Percentiles rank a stretch among this genome's conserved stretches.
These are phyloP conservation scores for Lepilemur ruficaudatus DNA, from an alignment of 2,797 vertebrate species.

Conservation along the genomic window DNA sequence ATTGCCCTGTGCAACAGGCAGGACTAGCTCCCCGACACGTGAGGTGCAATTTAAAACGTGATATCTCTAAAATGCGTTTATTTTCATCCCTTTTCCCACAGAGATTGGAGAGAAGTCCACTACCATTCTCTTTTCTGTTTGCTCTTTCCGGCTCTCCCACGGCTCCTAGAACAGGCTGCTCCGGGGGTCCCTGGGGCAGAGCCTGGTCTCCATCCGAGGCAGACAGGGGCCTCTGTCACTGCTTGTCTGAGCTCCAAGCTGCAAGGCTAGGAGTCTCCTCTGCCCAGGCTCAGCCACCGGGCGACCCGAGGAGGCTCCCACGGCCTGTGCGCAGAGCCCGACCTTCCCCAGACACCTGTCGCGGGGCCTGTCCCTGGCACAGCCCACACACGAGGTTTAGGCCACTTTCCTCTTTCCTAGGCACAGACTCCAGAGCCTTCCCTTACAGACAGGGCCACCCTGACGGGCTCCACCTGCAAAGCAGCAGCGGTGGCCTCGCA, in stretches of 20 bases:
- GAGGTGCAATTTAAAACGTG: background rate
- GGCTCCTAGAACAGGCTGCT: background rate
- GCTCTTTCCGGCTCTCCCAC: background rate
- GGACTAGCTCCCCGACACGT: fast-evolving
- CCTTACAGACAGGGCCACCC: background rate
- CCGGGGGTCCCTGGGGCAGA: fast-evolving
- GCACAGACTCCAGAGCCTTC: fast-evolving
- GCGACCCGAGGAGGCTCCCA: background rate
- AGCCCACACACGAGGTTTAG: fast-evolving
- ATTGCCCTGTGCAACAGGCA: background rate
- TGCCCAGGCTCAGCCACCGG: background rate
- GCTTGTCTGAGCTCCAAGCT: background rate
- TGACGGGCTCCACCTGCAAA: background rate
- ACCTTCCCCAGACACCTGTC: background rate
- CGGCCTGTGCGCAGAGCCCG: fast-evolving
- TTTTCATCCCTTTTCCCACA: background rate
- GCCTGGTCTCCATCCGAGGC: background rate
- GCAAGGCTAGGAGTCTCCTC: fast-evolving
- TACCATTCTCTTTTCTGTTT: fast-evolving
- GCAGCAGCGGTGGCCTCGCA: background rate
- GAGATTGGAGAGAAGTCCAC: background rate
- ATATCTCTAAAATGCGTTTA: background rate
- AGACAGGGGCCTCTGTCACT: no score
- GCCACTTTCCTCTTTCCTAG: background rate
- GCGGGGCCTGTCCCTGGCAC: fast-evolving